A percentile compares a stretch with the other conserved stretches of the same genome.
These are phyloP conservation scores for Lordiphosa stackelbergi DNA, from an alignment of 1,140 invertebrate genomes.

Conservation along the genomic window DNA sequence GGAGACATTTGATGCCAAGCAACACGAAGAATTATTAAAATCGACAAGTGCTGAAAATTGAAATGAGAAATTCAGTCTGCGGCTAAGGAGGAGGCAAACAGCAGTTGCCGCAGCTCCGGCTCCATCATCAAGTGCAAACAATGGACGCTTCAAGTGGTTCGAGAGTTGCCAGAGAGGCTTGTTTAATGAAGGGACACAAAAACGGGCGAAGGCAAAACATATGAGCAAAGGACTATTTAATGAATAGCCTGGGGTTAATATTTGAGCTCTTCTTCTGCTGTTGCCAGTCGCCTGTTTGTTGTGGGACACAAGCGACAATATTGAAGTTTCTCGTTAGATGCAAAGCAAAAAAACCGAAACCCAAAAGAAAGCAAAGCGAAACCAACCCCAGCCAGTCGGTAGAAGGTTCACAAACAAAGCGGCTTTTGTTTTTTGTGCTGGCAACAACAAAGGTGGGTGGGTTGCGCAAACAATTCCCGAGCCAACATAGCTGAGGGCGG, in stretches of 20 bases:
- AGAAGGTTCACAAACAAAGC: conserved; percentile 65
- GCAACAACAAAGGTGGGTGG: not conserved
- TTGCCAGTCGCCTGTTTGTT: conserved; percentile 39
- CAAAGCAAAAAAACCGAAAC: conserved; percentile 37
- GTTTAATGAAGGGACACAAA: conserved; percentile 53
- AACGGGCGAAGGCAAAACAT: conserved; percentile 61
- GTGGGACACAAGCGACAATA: conserved; percentile 63
- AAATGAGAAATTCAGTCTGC: conserved; percentile 43
- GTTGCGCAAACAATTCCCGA: conserved; percentile 27
- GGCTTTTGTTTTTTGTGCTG: conserved; percentile 49
- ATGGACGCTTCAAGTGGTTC: conserved; percentile 37
- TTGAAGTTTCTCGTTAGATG: conserved; percentile 67
- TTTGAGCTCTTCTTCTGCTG: conserved; percentile 32
- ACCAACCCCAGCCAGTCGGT: conserved; percentile 4
- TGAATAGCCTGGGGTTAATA: conserved; percentile 71
- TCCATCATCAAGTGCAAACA: conserved; percentile 55
- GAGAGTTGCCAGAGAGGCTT: conserved; percentile 16
- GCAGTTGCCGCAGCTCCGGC: conserved; percentile 3
- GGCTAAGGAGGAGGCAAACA: not conserved
- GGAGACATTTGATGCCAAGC: conserved; percentile 43
- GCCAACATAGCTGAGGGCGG: conserved; percentile 10
- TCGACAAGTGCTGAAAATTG: conserved; percentile 48
- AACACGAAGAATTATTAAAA: conserved; percentile 35
- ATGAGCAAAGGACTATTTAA: conserved; percentile 74
- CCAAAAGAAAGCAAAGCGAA: conserved; percentile 14